Evolutionary conservation across 2,888 invertebrate species (phyloP).

Genomic region (Ceramica pisi): DNA sequence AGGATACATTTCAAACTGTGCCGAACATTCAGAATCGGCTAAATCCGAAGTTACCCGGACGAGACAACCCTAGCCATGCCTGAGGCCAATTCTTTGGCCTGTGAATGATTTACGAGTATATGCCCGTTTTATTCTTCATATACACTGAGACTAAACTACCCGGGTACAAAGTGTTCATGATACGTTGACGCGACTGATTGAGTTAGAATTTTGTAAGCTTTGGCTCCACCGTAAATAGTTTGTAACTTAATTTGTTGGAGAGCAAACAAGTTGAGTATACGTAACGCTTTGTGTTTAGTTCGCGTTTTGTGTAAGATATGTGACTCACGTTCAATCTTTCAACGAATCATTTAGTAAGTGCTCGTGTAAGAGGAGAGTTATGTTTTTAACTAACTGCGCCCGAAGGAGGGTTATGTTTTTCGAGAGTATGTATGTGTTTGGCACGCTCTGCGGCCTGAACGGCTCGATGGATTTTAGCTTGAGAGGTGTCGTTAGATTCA

Average conservation of each 20-base stretch:
- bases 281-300: conserved; percentile 2
- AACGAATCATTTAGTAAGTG: neutral
- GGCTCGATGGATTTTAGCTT: no score
- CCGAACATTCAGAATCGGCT: no score
- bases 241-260: conserved; percentile 35
- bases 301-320: neutral
- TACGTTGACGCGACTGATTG: conserved; percentile 48
- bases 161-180: conserved; percentile 48
- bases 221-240: conserved; percentile 15
- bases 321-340: neutral
- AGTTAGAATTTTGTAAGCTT: conserved; percentile 37
- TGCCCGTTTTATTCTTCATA: conserved; percentile 70
- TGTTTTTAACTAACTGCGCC: no score
- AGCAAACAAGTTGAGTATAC: conserved; percentile 4
- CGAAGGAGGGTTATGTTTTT: no score
- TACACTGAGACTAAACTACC: conserved; percentile 13
- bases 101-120: conserved; percentile 71
- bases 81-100: conserved; percentile 66
- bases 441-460: no score
- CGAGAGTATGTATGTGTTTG: no score
- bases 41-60: neutral
- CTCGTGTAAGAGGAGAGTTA: no score
- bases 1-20: no score
- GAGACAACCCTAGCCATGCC: conserved; percentile 25
- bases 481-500: no score